Evolutionary conservation across 2,113 vertebrate genomes (phyloP), one percentile per base, ranked within the genome.

Genomic region (Coturnix japonica): DNA sequence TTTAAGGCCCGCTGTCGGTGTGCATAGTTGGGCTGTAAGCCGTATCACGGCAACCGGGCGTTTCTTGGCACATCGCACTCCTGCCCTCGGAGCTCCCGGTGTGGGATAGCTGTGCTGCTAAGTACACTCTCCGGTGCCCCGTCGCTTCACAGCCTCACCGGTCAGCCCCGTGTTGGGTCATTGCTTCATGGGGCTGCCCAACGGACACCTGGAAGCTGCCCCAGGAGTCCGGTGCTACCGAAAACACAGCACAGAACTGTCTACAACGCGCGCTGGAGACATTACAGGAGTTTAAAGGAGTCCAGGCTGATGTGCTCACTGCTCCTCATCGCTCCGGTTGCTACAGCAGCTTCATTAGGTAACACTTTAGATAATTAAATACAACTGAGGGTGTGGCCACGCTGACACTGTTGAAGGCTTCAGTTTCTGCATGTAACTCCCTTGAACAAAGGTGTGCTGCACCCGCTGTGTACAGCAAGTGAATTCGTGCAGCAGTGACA

Each of bases 281-380:
- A 37, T 37, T 2, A 5, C 17, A 11, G 7, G 16, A 54, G 8
- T 70, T 73, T 31, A 7, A 4, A 0, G n/a, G n/a, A 2, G 1
- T 57, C 13, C 10, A 2, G 73, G 41, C 11, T 39, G 0, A 39
- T 53, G 46, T 53, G 56, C 71, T n/a, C 1, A 4, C 31, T 91
- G 33, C 57, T 76, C 12, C 1, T 0, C 51, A 0, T 11, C 3
- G 20, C n/a, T 79, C 69, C 80, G 64, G 79, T 95, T 92, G 81
- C 86, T 91, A 70, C 84, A 87, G 64, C 75, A 80, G 30, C 73
- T 85, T 87, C 41, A 57, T 96, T 89, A 89, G 78, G 78, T 94
- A 89, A 90, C 70, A 74, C 56, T 91, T 63, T 5, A 59, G 87
- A 33, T 80, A 85, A 92, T 95, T 85, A 80, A 89, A 59, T 35